These are phyloP conservation scores for Phalloptychus januarius DNA, from an alignment of 2,797 vertebrate species.

Conservation along the genomic window DNA sequence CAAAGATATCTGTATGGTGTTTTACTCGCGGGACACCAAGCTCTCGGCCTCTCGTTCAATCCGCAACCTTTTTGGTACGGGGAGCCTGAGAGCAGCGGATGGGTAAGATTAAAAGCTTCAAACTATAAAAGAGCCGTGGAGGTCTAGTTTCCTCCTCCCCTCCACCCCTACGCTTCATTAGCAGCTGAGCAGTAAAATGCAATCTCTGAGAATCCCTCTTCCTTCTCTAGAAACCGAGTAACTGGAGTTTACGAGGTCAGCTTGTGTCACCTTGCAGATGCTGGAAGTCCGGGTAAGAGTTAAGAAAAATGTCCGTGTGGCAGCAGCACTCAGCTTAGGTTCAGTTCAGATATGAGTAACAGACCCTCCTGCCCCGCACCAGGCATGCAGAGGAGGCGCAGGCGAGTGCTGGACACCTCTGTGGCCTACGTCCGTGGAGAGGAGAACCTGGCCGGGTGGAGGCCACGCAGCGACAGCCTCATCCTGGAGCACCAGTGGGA, in stretches of 20 bases:
- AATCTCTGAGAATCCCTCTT: background rate
- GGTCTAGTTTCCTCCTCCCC: background rate
- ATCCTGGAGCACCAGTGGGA: slow-evolving; percentile 98
- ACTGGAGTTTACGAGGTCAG: slow-evolving; percentile 96
- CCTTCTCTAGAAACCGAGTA: slow-evolving; percentile 87
- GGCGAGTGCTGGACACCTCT: slow-evolving; percentile 94
- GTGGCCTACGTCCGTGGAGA: slow-evolving; percentile 95
- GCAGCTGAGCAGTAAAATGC: background rate
- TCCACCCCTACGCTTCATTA: background rate
- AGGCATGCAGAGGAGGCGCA: slow-evolving; percentile 96
- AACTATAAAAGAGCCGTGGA: background rate
- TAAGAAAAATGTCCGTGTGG: background rate
- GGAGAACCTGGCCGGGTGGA: slow-evolving; percentile 96
- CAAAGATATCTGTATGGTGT: slow-evolving; percentile 99
- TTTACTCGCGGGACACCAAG: slow-evolving; percentile 95
- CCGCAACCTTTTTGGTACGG: slow-evolving; percentile 93
- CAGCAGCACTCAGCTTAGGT: background rate
- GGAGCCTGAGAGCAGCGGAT: slow-evolving; percentile 88
- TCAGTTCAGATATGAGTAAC: background rate
- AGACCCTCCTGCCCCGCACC: slow-evolving; percentile 5
- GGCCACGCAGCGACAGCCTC: slow-evolving; percentile 95
- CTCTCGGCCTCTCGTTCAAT: slow-evolving; percentile 93
- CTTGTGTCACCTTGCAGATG: slow-evolving; percentile 89
- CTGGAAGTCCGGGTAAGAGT: slow-evolving; percentile 90
- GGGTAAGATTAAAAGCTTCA: slow-evolving; percentile 78